Percentiles rank a stretch among this genome's conserved stretches.
Conservation (phyloP, 2,797 vertebrate species). For the Neosalanx taihuensis region DNA sequence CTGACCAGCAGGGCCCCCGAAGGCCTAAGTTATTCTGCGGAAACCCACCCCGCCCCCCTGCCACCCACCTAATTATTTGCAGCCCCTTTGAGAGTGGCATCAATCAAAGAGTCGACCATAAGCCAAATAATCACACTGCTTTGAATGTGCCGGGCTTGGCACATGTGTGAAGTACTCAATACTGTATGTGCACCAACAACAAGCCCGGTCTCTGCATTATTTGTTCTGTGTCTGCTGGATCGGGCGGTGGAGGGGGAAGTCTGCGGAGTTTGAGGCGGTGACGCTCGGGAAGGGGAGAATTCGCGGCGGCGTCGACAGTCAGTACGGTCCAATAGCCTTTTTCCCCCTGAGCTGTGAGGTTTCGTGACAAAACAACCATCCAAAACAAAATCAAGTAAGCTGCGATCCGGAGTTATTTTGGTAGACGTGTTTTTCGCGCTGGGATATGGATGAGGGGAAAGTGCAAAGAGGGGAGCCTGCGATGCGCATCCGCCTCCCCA, state of each 20-base stretch:
- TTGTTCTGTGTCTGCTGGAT: slow-evolving; percentile 10
- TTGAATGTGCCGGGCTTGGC: slow-evolving; percentile 12
- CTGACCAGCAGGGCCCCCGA: slow-evolving; percentile 64
- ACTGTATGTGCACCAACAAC: slow-evolving; percentile 17
- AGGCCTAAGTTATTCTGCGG: slow-evolving; percentile 58
- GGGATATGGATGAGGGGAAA: slow-evolving; percentile 17
- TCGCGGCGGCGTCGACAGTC: neutral
- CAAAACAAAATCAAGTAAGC: neutral
- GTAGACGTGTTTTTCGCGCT: slow-evolving; percentile 10
- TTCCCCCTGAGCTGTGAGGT: neutral
- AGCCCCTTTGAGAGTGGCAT: slow-evolving; percentile 68
- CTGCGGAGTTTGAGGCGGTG: neutral
- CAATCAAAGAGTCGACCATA: slow-evolving; percentile 77
- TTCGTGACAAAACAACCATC: slow-evolving; percentile 4
- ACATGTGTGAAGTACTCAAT: slow-evolving; percentile 13
- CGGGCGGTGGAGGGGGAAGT: neutral
- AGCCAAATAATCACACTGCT: slow-evolving; percentile 69
- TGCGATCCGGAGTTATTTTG: neutral
- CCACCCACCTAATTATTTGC: slow-evolving; percentile 69
- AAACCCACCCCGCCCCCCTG: slow-evolving; percentile 27
- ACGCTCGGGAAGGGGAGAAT: neutral
- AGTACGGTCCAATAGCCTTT: slow-evolving; percentile 1
- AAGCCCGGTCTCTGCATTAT: slow-evolving; percentile 10
- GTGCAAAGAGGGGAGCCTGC: slow-evolving; percentile 9
- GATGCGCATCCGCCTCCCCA: slow-evolving; percentile 14